phyloP scores from a whole-genome alignment of 2,113 vertebrate genomes.

The Chaetorhynchus papuensis region DNA sequence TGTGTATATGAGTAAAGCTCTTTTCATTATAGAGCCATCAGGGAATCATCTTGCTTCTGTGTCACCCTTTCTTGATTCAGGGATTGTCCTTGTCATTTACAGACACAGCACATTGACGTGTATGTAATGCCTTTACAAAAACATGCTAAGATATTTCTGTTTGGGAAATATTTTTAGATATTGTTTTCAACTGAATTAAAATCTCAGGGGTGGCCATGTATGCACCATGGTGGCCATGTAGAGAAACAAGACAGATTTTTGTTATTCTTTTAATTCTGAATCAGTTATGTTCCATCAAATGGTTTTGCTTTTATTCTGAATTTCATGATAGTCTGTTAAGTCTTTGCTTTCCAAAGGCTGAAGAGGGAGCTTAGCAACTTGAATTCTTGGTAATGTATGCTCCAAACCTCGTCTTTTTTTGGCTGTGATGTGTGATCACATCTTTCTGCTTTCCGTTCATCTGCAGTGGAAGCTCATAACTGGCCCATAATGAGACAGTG shows the following conservation, averaged over 20 bases:
- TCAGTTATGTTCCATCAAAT: neutral
- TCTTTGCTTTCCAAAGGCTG: neutral
- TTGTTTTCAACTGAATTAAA: neutral
- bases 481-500: neutral
- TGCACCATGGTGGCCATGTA: too few species aligned
- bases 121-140: neutral
- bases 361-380: neutral
- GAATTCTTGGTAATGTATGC: neutral
- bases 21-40: neutral
- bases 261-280: neutral
- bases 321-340: neutral
- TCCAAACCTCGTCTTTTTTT: neutral
- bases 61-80: neutral
- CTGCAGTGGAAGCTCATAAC: neutral
- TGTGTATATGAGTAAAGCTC: neutral
- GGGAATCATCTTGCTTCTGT: neutral
- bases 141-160: neutral
- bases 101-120: neutral
- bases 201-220: neutral
- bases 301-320: neutral
- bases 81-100: neutral
- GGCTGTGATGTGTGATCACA: neutral
- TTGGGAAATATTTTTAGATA: neutral
- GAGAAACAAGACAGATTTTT: neutral
- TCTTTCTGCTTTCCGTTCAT: neutral